Evolutionary conservation across 2,113 vertebrate species (phyloP).

Genomic region (Petromus typicus): DNA sequence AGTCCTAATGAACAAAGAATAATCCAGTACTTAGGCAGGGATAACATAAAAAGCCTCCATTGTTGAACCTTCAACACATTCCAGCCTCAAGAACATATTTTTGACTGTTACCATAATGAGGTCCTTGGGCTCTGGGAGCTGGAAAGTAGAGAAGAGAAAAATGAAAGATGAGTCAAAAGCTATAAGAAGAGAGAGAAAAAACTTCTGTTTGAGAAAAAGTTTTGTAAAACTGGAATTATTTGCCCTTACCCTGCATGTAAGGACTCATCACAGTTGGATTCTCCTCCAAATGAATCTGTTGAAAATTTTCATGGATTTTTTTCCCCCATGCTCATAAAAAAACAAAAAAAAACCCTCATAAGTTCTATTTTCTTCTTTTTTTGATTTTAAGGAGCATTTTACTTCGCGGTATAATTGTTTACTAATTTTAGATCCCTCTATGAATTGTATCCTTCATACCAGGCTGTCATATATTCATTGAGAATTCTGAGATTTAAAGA

Average conservation of each 20-base stretch:
- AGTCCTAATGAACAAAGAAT: neutral
- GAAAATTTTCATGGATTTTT: slow-evolving; percentile 63
- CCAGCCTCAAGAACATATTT: neutral
- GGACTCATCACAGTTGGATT: neutral
- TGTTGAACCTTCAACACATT: neutral
- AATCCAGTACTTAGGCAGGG: slow-evolving; percentile 27
- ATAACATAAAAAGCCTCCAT: neutral
- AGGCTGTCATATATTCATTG: neutral
- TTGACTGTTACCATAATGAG: neutral
- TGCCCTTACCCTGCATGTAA: neutral
- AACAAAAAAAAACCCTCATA: no score
- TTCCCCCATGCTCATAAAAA: slow-evolving; percentile 55
- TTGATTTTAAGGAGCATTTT: slow-evolving; percentile 23
- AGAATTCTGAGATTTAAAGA: neutral
- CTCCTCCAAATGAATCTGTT: neutral
- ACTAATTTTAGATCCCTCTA: slow-evolving; percentile 56
- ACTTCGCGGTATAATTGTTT: slow-evolving; percentile 48
- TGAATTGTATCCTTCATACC: neutral
- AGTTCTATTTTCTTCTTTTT: neutral
- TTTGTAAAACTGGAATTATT: slow-evolving; percentile 44
- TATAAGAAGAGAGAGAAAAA: neutral
- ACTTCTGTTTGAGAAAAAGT: neutral
- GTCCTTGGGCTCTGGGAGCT: neutral
- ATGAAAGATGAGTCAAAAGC: slow-evolving; percentile 10
- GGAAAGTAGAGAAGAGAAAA: neutral